Conservation (phyloP, 2,888 invertebrate species). For the Ischnura elegans region DNA sequence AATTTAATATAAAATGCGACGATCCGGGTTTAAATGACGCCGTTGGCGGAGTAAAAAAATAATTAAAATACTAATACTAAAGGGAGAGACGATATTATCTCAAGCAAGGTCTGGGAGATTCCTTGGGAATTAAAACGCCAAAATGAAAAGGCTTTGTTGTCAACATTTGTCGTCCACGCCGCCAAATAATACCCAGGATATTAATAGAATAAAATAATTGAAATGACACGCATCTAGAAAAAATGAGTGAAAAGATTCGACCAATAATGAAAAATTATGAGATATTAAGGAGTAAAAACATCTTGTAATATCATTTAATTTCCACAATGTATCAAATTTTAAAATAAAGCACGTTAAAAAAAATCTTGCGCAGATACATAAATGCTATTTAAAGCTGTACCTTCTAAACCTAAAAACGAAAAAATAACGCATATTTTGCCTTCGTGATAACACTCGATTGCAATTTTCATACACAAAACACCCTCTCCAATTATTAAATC, state of each 20-base stretch:
- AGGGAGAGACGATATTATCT: conserved; percentile 43
- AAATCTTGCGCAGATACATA: no score
- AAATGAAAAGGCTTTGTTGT: background rate
- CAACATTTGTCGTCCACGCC: background rate
- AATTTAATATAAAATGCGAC: conserved; percentile 53
- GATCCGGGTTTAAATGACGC: background rate
- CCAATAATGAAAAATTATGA: background rate
- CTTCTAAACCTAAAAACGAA: no score
- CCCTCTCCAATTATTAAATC: no score
- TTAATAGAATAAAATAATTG: background rate
- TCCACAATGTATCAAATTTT: no score
- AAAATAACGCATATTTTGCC: no score
- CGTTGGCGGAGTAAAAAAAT: background rate
- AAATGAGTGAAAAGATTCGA: background rate
- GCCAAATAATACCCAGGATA: background rate
- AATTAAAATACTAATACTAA: background rate
- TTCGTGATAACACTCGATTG: no score
- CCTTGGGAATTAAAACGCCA: background rate
- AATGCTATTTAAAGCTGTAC: no score
- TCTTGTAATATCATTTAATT: background rate
- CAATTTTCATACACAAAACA: background rate
- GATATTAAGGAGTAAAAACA: background rate
- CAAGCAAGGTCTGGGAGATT: conserved; percentile 10
- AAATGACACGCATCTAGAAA: background rate
- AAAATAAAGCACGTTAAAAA: no score